Conservation (phyloP, 2,797 vertebrate genomes). For the Artibeus jamaicensis region DNA sequence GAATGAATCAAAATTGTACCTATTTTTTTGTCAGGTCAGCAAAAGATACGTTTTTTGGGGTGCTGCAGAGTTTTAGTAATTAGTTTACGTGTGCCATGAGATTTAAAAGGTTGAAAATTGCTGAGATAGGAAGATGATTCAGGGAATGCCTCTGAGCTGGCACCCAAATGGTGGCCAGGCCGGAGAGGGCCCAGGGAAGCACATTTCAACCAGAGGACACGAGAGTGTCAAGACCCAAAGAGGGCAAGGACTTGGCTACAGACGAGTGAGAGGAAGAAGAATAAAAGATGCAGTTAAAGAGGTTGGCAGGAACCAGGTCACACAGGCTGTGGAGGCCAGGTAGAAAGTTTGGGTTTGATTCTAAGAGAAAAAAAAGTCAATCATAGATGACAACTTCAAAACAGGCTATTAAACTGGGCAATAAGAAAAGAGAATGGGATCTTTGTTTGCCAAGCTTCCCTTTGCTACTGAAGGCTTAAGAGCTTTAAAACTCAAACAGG, state of each 20-base stretch:
- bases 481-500: background rate
- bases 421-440: background rate
- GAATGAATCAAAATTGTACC: background rate
- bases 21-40: background rate
- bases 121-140: background rate
- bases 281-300: background rate
- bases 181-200: background rate
- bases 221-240: background rate
- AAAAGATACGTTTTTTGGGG: background rate
- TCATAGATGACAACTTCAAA: background rate
- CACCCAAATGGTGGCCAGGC: background rate
- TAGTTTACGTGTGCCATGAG: background rate
- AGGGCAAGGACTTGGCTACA: background rate
- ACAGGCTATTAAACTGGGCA: background rate
- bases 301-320: background rate
- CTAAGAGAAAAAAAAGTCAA: background rate
- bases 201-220: background rate
- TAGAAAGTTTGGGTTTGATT: background rate
- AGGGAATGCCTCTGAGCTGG: background rate
- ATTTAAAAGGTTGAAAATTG: background rate
- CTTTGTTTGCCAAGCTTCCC: background rate
- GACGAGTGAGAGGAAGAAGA: background rate
- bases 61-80: background rate
- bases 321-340: background rate
- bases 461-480: background rate